Percentiles rank a stretch among this genome's conserved stretches.
Conservation (phyloP, 2,113 vertebrate species). For the Sinocyclocheilus maitianheensis region DNA sequence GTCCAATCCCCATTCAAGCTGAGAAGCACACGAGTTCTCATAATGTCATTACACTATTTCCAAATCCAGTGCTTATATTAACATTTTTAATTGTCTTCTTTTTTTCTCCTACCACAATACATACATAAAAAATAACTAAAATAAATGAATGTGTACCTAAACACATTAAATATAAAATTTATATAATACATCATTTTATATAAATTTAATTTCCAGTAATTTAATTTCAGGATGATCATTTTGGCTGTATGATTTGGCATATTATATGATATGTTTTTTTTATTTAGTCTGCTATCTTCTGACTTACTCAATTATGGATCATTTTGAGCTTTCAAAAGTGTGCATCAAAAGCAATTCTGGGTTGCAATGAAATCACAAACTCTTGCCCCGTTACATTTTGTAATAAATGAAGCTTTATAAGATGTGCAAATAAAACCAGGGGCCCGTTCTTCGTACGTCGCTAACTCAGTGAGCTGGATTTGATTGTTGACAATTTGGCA, state of each 20-base stretch:
- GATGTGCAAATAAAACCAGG: not conserved
- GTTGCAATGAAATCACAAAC: not conserved
- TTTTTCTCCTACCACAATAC: not conserved
- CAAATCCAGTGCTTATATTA: not conserved
- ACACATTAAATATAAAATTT: not conserved
- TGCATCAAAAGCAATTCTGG: slow-evolving; percentile 10
- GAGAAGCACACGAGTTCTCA: not conserved
- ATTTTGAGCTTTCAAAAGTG: slow-evolving; percentile 13
- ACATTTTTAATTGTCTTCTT: not conserved
- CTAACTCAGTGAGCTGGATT: too few relatives aligned
- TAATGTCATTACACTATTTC: not conserved
- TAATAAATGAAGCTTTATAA: not conserved
- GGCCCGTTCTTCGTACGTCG: too few relatives aligned
- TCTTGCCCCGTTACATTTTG: not conserved
- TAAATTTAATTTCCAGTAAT: not conserved
- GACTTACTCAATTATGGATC: slow-evolving; percentile 13
- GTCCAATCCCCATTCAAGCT: not conserved
- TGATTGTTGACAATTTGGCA: too few relatives aligned
- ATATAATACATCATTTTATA: not conserved
- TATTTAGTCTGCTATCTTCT: not conserved
- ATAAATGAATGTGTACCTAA: not conserved
- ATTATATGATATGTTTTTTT: not conserved
- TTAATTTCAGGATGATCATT: not conserved
- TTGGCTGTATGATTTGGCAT: not conserved
- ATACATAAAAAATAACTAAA: not conserved